Percentiles rank a stretch among this genome's conserved stretches.
Evolutionary conservation across 2,888 invertebrate species (phyloP).

Genomic region (Leptinotarsa rubiginosa): DNA sequence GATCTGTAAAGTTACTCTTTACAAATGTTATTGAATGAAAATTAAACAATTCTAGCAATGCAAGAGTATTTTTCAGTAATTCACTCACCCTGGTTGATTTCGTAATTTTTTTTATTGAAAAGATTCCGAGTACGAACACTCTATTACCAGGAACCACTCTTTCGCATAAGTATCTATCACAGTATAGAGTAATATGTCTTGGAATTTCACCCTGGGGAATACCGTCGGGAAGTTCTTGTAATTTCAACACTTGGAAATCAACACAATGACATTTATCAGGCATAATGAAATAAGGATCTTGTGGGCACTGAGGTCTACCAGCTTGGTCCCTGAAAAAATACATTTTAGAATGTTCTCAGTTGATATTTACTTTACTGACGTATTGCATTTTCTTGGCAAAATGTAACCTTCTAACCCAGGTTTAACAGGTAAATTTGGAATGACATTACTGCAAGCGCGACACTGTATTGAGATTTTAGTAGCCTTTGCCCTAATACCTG

Average conservation of each 20-base stretch:
- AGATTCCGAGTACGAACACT: conserved; percentile 93
- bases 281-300: conserved; percentile 98
- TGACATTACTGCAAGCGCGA: conserved; percentile 88
- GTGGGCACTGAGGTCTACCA: conserved; percentile 91
- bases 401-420: conserved; percentile 97
- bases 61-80: not conserved
- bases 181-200: conserved; percentile 92
- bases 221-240: conserved; percentile 95
- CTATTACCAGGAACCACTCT: conserved; percentile 96
- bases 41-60: too few species aligned
- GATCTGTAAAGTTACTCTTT: too few species aligned
- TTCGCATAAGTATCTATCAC: conserved; percentile 94
- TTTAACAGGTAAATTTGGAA: conserved; percentile 90
- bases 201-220: conserved; percentile 99
- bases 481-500: conserved; percentile 95
- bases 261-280: conserved; percentile 98
- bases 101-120: conserved; percentile 91
- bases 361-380: conserved; percentile 71
- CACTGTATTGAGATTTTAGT: conserved; percentile 96
- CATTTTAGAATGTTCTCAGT: conserved; percentile 6
- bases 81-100: conserved; percentile 71
- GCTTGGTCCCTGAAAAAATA: conserved; percentile 81
- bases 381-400: conserved; percentile 93
- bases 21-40: too few species aligned
- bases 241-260: conserved; percentile 97